Evolutionary conservation across 1,140 invertebrate species (phyloP).

Genomic region (Calycopis cecrops): DNA sequence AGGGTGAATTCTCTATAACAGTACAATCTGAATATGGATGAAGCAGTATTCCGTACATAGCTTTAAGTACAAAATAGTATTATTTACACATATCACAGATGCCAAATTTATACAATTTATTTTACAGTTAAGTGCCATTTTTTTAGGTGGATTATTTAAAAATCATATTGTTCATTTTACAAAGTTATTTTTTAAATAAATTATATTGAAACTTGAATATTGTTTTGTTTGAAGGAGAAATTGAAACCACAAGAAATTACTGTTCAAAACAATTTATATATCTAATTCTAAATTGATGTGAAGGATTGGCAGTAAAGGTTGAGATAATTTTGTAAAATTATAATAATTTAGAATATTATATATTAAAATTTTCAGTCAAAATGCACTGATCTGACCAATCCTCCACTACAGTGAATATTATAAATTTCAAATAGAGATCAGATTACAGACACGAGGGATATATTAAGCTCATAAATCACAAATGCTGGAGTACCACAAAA

Average conservation of each 20-base stretch:
- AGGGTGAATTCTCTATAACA: conserved; percentile 90
- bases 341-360: conserved; percentile 19
- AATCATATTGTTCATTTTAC: conserved; percentile 30
- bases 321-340: conserved; percentile 23
- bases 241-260: conserved; percentile 27
- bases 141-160: conserved; percentile 40
- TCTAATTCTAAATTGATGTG: conserved; percentile 60
- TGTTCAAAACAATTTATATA: conserved; percentile 60
- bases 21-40: conserved; percentile 95
- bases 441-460: conserved; percentile 45
- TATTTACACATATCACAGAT: conserved; percentile 56
- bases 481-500: conserved; percentile 24
- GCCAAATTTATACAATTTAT: conserved; percentile 55
- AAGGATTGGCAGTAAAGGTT: conserved; percentile 44
- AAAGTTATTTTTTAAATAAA: too few species aligned
- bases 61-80: conserved; percentile 48
- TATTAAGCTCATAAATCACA: conserved; percentile 46
- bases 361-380: conserved; percentile 26
- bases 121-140: conserved; percentile 36
- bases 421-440: conserved; percentile 69
- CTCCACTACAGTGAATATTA: conserved; percentile 37
- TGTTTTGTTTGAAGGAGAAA: conserved; percentile 13
- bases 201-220: too few species aligned
- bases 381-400: conserved; percentile 37
- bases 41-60: conserved; percentile 26